A percentile compares a stretch with the other conserved stretches of the same genome.
Evolutionary conservation across 1,140 invertebrate species (phyloP).

Genomic region (Agrilus planipennis): DNA sequence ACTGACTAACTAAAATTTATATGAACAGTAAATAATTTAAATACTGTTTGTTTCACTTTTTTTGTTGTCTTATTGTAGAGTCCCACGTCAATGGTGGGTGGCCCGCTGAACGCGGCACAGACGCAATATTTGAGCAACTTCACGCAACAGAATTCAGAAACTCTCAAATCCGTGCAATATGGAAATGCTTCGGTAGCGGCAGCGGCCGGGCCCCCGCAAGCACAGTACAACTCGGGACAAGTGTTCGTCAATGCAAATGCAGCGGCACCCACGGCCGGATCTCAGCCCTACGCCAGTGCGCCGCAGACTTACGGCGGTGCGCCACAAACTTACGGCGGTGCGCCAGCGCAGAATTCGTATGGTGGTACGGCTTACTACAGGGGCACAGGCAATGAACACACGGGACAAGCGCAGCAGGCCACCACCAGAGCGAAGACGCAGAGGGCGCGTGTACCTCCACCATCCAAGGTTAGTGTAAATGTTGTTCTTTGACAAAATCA

Average conservation of each 20-base stretch:
- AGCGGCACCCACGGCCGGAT: background rate
- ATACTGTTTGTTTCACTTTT: background rate
- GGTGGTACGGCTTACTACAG: slow-evolving; percentile 16
- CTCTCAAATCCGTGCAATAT: slow-evolving; percentile 17
- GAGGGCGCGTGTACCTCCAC: slow-evolving; percentile 74
- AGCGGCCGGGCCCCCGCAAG: slow-evolving; percentile 3
- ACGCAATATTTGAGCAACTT: slow-evolving; percentile 58
- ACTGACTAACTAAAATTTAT: too few relatives aligned
- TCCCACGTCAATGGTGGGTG: slow-evolving; percentile 24
- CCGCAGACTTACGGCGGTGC: slow-evolving; percentile 9
- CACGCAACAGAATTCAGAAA: slow-evolving; percentile 42
- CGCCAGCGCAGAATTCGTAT: slow-evolving; percentile 12
- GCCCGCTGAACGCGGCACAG: slow-evolving; percentile 54
- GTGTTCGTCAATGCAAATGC: slow-evolving; percentile 2
- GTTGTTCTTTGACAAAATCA: background rate
- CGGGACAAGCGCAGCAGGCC: slow-evolving; percentile 28
- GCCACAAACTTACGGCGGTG: slow-evolving; percentile 13
- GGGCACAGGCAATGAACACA: slow-evolving; percentile 14
- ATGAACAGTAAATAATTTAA: too few relatives aligned
- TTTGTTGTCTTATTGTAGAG: background rate
- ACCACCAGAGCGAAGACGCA: slow-evolving; percentile 55
- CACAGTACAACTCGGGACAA: slow-evolving; percentile 8
- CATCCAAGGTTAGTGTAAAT: slow-evolving; percentile 58
- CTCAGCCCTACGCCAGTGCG: slow-evolving; percentile 4
- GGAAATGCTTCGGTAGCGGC: slow-evolving; percentile 7